Percentiles rank a stretch among this genome's conserved stretches.
Evolutionary conservation across 2,113 vertebrate species (phyloP).

Genomic region (Hemichromis elongatus): DNA sequence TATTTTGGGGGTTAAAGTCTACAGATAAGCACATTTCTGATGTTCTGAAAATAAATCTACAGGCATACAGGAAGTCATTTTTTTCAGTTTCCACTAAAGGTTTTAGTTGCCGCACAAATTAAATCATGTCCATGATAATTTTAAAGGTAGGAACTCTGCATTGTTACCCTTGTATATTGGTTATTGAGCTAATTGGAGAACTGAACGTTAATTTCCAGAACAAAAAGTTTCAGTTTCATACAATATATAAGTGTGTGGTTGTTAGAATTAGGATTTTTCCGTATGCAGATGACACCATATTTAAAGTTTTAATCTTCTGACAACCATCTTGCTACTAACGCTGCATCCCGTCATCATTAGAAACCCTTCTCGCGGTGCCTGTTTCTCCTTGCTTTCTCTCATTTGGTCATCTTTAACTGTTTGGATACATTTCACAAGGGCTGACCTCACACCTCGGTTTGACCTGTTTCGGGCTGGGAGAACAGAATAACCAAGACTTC

Average conservation of each 20-base stretch:
- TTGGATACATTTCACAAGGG: background rate
- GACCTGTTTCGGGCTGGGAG: background rate
- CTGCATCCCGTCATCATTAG: background rate
- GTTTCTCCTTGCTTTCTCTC: background rate
- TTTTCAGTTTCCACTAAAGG: background rate
- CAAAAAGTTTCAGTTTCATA: background rate
- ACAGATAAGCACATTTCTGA: background rate
- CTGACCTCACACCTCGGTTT: slow-evolving; percentile 1
- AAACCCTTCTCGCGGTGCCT: background rate
- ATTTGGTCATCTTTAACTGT: slow-evolving; percentile 23
- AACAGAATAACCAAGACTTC: background rate
- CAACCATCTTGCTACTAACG: background rate
- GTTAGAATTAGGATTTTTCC: background rate
- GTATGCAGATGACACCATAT: background rate
- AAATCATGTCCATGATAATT: background rate
- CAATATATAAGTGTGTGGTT: no score
- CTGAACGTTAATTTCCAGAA: slow-evolving; percentile 12
- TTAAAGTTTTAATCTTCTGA: background rate
- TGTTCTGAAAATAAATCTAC: background rate
- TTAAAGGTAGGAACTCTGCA: background rate
- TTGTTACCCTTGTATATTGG: background rate
- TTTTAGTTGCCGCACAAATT: background rate
- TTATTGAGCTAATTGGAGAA: no score
- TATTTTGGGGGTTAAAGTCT: background rate
- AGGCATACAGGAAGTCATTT: background rate